Evolutionary conservation across 2,888 invertebrate genomes (phyloP).

Genomic region (Drosophila mimetica): DNA sequence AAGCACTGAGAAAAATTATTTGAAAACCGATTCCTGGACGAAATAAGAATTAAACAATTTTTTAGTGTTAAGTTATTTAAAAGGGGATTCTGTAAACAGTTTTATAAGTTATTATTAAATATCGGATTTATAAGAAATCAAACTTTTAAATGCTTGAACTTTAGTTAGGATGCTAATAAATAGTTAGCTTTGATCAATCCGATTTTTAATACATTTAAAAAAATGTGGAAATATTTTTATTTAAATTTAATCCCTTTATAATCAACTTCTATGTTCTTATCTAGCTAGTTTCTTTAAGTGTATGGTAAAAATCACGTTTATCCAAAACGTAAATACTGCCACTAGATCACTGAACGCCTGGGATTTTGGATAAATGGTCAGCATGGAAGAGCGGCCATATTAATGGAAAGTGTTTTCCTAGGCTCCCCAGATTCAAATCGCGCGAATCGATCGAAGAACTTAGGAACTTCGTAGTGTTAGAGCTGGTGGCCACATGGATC

Average conservation of each 20-base stretch:
- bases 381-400: constrained; percentile 46
- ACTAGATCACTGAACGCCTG: constrained; percentile 66
- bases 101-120: no score
- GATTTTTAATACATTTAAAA: no score
- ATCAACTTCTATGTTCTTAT: not conserved
- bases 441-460: constrained; percentile 11
- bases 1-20: constrained; percentile 40
- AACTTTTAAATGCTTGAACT: no score
- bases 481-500: not conserved
- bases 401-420: constrained; percentile 52
- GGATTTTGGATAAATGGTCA: constrained; percentile 72
- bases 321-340: constrained; percentile 58
- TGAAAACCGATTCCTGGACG: no score
- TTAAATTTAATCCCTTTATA: not conserved
- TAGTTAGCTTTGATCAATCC: no score
- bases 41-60: no score
- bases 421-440: constrained; percentile 4
- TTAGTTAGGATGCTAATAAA: no score
- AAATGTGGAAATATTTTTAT: no score
- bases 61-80: no score
- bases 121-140: no score
- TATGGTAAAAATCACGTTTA: constrained; percentile 54
- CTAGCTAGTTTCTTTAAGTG: constrained; percentile 47
- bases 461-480: not conserved
- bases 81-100: no score